Evolutionary conservation across 2,888 invertebrate genomes (phyloP).

Genomic region (Apodemia mormo): DNA sequence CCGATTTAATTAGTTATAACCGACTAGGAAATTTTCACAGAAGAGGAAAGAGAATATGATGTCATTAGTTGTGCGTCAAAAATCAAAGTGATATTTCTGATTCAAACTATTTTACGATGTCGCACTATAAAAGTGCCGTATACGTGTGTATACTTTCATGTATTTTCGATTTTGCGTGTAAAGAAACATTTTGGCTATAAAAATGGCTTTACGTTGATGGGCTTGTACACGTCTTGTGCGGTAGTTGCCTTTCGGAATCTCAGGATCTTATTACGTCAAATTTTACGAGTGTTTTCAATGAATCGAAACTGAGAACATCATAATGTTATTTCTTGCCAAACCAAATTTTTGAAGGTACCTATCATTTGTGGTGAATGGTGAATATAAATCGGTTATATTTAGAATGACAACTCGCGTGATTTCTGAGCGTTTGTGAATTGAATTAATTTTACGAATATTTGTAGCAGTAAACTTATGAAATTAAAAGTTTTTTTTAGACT

Average conservation of each 20-base stretch:
- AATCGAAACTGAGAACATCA: background rate
- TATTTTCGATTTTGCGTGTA: background rate
- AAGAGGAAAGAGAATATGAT: too few species aligned
- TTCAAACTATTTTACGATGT: too few species aligned
- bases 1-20: too few species aligned
- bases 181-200: background rate
- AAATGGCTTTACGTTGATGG: slow-evolving; percentile 2
- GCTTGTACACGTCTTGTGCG: background rate
- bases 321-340: background rate
- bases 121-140: too few species aligned
- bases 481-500: too few species aligned
- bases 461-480: too few species aligned
- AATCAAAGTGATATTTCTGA: too few species aligned
- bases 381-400: background rate
- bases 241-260: background rate
- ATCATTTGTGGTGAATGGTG: background rate
- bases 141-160: too few species aligned
- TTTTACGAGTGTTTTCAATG: slow-evolving; percentile 5
- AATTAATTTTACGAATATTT: too few species aligned
- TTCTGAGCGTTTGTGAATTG: too few species aligned
- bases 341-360: background rate
- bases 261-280: background rate
- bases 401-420: background rate
- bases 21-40: too few species aligned
- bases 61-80: too few species aligned